phyloP scores from a whole-genome alignment of 1,140 invertebrate genomes.

The Drosophila ercepeae region DNA sequence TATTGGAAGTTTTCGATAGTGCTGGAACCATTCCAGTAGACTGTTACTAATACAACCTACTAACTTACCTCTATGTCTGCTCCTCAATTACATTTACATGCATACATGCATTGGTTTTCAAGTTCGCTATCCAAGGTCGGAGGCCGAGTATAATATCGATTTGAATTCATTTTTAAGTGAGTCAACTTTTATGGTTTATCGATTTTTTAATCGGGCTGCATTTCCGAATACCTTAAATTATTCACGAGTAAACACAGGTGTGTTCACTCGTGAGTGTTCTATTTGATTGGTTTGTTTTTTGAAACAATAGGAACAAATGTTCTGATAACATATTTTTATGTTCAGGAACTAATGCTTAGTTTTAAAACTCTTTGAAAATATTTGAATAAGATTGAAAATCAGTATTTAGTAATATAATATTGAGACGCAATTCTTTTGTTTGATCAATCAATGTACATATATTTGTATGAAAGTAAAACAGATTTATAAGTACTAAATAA shows the following conservation, averaged over 20 bases:
- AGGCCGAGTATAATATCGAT: slow-evolving; percentile 58
- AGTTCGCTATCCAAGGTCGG: slow-evolving; percentile 19
- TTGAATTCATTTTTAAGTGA: slow-evolving; percentile 52
- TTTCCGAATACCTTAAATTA: slow-evolving; percentile 59
- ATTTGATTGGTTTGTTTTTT: background rate
- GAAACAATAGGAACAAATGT: slow-evolving; percentile 3
- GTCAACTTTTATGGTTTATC: slow-evolving; percentile 58
- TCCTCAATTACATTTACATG: background rate
- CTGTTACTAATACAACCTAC: background rate
- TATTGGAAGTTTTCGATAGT: slow-evolving; percentile 6
- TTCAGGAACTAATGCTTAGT: background rate
- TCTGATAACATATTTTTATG: background rate
- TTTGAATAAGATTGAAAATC: too few species aligned
- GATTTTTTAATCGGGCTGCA: slow-evolving; percentile 67
- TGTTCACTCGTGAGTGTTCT: slow-evolving; percentile 16
- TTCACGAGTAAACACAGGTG: slow-evolving; percentile 48
- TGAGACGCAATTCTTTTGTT: background rate
- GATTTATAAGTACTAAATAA: background rate
- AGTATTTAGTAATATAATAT: too few species aligned
- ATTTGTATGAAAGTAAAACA: background rate
- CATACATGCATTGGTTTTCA: slow-evolving; percentile 27
- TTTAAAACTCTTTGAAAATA: background rate
- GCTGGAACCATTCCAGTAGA: background rate
- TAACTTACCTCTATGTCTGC: background rate
- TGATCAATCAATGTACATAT: too few species aligned